Conservation (phyloP, 2,797 vertebrate genomes). For the Emys orbicularis region DNA sequence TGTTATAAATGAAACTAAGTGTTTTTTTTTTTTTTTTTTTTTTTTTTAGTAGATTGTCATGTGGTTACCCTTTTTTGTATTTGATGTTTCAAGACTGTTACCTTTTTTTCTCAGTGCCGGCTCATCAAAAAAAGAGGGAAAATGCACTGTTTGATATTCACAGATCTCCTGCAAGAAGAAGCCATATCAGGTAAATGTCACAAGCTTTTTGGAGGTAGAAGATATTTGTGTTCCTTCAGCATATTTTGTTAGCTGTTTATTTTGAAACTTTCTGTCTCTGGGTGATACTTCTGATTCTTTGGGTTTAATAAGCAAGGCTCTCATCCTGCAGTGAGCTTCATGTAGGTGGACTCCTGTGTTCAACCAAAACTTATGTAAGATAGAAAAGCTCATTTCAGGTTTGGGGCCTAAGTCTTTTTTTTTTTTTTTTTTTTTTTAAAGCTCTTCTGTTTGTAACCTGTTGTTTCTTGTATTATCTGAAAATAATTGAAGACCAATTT, state of each 20-base stretch:
- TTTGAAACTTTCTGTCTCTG: neutral
- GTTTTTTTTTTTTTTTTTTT: neutral
- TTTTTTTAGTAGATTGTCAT: neutral
- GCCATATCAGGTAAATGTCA: constrained; percentile 93
- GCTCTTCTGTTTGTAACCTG: neutral
- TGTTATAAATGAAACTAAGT: neutral
- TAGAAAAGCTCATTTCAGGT: neutral
- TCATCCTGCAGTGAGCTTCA: neutral
- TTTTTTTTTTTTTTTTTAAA: neutral
- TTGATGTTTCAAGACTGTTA: neutral
- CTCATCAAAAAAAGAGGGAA: constrained; percentile 97
- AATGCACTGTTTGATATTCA: constrained; percentile 97
- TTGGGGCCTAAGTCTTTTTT: neutral
- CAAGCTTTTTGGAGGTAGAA: neutral
- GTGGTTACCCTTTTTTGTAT: neutral
- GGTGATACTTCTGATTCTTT: neutral
- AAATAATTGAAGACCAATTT: neutral
- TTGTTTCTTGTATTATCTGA: neutral
- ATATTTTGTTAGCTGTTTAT: neutral
- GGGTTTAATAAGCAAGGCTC: too few relatives aligned
- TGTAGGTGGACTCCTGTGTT: neutral
- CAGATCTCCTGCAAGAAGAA: constrained; percentile 98
- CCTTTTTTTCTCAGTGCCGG: constrained; percentile 88
- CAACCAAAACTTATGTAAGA: neutral
- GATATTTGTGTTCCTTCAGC: constrained; percentile 1